Evolutionary conservation across 2,888 invertebrate species (phyloP).

Genomic region (Nasonia oneida): DNA sequence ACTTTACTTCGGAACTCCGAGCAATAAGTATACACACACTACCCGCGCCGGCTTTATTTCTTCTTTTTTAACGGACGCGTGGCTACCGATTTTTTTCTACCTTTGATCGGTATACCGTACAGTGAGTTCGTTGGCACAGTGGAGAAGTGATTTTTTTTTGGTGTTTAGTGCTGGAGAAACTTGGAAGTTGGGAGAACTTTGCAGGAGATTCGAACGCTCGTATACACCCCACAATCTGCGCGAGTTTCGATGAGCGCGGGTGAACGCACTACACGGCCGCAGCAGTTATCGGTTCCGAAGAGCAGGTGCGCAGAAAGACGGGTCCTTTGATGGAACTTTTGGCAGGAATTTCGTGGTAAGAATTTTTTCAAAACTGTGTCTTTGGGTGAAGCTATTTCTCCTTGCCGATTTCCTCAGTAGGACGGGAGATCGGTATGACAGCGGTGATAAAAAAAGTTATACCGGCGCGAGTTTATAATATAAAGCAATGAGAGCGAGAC

Average conservation of each 20-base stretch:
- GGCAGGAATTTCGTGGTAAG: conserved; percentile 42
- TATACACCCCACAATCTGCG: neutral
- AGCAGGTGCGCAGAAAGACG: conserved; percentile 21
- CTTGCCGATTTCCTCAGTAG: neutral
- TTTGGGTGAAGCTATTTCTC: too few relatives aligned
- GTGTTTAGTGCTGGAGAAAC: neutral
- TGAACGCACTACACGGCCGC: conserved; percentile 16
- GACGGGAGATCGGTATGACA: too few relatives aligned
- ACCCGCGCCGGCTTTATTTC: neutral
- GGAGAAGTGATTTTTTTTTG: neutral
- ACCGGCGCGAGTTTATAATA: neutral
- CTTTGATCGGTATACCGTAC: too few relatives aligned
- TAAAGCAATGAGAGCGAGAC: neutral
- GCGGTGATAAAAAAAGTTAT: neutral
- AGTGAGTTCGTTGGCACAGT: neutral
- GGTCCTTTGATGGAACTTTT: conserved; percentile 30
- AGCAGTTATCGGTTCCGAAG: neutral
- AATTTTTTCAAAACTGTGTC: neutral
- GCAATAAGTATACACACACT: neutral
- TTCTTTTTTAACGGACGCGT: conserved; percentile 3
- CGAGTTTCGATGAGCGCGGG: conserved; percentile 29
- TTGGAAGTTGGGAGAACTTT: neutral
- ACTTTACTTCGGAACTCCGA: neutral
- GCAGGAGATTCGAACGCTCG: conserved; percentile 16
- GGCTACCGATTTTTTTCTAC: neutral